Base-by-base conservation (phyloP, 1,140 invertebrate species). In the Scylla paramamosain region DNA sequence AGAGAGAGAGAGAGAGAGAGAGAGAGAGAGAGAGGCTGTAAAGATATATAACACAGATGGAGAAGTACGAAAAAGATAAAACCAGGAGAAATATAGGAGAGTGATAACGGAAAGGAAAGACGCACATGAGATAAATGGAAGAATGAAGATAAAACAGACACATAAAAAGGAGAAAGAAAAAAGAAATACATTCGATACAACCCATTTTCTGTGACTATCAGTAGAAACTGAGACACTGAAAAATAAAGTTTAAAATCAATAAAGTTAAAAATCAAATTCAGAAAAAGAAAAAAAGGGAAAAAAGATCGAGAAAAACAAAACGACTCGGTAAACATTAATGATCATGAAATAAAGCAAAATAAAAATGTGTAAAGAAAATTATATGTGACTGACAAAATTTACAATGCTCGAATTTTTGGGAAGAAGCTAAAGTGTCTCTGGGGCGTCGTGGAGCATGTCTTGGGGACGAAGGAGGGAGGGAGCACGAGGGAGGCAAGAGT, bases 11-110 rank as follows among this genome's bases (percentile, higher is more conserved):
- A 39, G 39, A 39, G 39, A 39, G 39, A 86, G 83, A 28, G n/a
- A 86, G 83, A 28, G 83, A 86, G 83, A 86, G 83, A 86, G 83
- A 86, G 83, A 86, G n/a, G 32, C 8, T 31, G n/a, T 16, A 39
- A 28, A 39, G n/a, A n/a, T 16, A 3, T 16, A 39, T 12, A 16
- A 86, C 12, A n/a, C 8, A 86, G 83, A 28, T 12, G 45, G 86
- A 88, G 25, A 12, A 46, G 45, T 7, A 88, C 1, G 12, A 46
- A 88, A 28, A 32, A n/a, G n/a, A 10, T 4, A n/a, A 88, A 28
- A 25, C 6, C 45, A 46, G n/a, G 31, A 32, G 31, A 32, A 46
- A 88, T 46, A 20, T 0, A 16, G 31, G 16, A 4, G 10, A 29
- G 29, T 88, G 45, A 12, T 25, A 88, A 28, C 28, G 45, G 29